These are phyloP conservation scores for Leucopsar rothschildi DNA, from an alignment of 2,113 vertebrate genomes.

Conservation along the genomic window DNA sequence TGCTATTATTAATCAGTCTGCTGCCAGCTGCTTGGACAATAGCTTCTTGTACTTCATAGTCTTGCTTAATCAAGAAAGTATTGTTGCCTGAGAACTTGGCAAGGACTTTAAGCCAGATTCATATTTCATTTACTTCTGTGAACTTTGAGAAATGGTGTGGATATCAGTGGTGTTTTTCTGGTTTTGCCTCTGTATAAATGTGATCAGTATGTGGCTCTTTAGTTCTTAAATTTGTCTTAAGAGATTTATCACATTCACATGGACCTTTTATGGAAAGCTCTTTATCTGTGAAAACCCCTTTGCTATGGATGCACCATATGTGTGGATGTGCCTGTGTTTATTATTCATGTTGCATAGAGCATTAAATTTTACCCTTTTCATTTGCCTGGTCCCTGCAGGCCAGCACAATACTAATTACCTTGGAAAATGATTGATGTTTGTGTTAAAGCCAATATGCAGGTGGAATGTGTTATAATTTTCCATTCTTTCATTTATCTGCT, in stretches of 20 bases:
- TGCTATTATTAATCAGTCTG: slow-evolving; percentile 37
- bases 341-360: neutral
- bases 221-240: neutral
- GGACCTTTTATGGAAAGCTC: neutral
- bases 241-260: neutral
- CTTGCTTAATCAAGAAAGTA: slow-evolving; percentile 50
- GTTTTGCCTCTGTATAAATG: neutral
- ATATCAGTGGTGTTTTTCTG: neutral
- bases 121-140: slow-evolving; percentile 16
- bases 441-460: slow-evolving; percentile 45
- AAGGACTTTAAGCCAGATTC: slow-evolving; percentile 19
- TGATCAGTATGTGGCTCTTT: neutral
- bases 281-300: neutral
- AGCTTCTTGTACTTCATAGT: slow-evolving; percentile 3
- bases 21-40: slow-evolving; percentile 45
- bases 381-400: slow-evolving; percentile 25
- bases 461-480: slow-evolving; percentile 48
- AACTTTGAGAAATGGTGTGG: neutral
- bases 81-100: slow-evolving; percentile 49
- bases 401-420: slow-evolving; percentile 52
- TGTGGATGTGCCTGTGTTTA: neutral
- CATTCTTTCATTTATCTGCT: slow-evolving; percentile 65
- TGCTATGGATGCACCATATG: neutral
- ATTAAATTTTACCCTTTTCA: slow-evolving; percentile 53
- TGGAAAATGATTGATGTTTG: slow-evolving; percentile 61